A percentile compares a stretch with the other conserved stretches of the same genome.
These are phyloP conservation scores for Microtus richardsoni DNA, from an alignment of 2,113 vertebrate genomes.

Conservation along the genomic window DNA sequence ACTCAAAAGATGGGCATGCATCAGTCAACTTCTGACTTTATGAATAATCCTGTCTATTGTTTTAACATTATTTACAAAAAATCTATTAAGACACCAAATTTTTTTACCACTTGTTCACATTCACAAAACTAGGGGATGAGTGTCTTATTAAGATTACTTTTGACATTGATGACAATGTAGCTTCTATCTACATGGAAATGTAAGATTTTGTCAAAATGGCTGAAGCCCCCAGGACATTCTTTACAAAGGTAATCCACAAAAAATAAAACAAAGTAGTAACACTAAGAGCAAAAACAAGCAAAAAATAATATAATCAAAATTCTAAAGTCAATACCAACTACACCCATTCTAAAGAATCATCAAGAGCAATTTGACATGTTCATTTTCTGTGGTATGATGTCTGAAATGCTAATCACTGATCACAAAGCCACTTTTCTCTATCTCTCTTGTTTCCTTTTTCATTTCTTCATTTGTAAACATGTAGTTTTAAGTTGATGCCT, in stretches of 20 bases:
- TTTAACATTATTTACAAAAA: background rate
- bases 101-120: background rate
- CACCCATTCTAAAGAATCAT: background rate
- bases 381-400: background rate
- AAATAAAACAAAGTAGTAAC: background rate
- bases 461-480: background rate
- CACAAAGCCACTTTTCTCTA: background rate
- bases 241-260: background rate
- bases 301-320: background rate
- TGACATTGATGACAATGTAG: background rate
- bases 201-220: background rate
- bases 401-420: background rate
- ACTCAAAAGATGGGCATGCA: background rate
- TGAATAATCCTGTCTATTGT: background rate
- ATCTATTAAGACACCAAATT: background rate
- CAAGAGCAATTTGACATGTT: background rate
- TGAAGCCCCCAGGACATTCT: background rate
- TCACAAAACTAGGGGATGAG: background rate
- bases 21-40: background rate
- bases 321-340: background rate
- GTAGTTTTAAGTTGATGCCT: background rate
- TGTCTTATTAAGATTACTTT: constrained; percentile 6
- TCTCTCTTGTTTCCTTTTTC: background rate
- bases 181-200: background rate
- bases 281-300: background rate